Conservation (phyloP, 2,797 vertebrate species). For the Sebastes hubbsi region DNA sequence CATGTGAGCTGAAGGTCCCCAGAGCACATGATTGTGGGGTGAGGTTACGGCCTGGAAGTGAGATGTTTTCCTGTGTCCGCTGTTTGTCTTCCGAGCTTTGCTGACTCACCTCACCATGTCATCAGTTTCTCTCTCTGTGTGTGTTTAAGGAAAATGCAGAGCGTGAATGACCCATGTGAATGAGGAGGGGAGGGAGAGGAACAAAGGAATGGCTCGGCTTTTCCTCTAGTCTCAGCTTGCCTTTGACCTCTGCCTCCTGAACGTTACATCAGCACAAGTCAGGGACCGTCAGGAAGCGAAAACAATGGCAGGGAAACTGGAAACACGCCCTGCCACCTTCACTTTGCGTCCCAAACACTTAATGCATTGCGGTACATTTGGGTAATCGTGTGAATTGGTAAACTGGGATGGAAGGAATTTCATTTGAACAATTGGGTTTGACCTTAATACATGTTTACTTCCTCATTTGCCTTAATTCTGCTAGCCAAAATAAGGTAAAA, state of each 20-base stretch:
- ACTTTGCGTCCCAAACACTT: not conserved
- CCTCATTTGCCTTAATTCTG: not conserved
- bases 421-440: not conserved
- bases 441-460: not conserved
- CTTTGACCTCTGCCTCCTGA: constrained; percentile 66
- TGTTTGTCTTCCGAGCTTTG: constrained; percentile 62
- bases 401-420: not conserved
- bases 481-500: not conserved
- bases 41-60: constrained; percentile 34
- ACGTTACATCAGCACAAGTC: constrained; percentile 71
- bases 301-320: constrained; percentile 81
- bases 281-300: constrained; percentile 70
- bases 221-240: constrained; percentile 62
- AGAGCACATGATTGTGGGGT: constrained; percentile 38
- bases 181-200: constrained; percentile 31
- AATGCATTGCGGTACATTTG: not conserved
- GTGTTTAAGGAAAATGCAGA: constrained; percentile 48
- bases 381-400: not conserved
- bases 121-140: constrained; percentile 39
- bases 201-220: constrained; percentile 44
- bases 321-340: constrained; percentile 41
- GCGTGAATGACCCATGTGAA: constrained; percentile 24
- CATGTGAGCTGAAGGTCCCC: constrained; percentile 12
- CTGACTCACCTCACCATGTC: constrained; percentile 75
- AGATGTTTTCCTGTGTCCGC: constrained; percentile 62